A percentile compares a stretch with the other conserved stretches of the same genome.
These are phyloP conservation scores for Eledone cirrhosa DNA, from an alignment of 2,888 invertebrate species.

Conservation along the genomic window DNA sequence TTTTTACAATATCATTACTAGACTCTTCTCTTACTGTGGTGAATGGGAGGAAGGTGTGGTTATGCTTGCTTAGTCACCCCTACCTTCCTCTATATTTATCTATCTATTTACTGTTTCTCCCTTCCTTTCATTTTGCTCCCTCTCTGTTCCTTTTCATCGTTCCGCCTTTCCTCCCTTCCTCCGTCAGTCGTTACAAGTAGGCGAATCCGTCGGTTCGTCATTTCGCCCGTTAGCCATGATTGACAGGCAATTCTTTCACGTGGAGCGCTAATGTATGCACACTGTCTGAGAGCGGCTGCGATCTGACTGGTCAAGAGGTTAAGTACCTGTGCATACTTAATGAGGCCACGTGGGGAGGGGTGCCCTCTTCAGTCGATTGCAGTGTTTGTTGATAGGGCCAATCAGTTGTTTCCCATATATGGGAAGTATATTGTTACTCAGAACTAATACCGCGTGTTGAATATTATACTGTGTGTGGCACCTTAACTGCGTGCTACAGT, in stretches of 20 bases:
- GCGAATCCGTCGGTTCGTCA: conserved; percentile 16
- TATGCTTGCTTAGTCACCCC: neutral
- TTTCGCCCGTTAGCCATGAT: conserved; percentile 26
- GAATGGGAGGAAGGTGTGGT: too few species aligned
- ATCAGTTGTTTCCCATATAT: conserved; percentile 47
- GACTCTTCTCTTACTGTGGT: too few species aligned
- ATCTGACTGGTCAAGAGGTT: conserved; percentile 39
- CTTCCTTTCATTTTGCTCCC: neutral
- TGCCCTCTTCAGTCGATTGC: conserved; percentile 43
- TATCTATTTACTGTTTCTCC: neutral
- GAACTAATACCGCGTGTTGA: conserved; percentile 57
- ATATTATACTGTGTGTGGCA: conserved; percentile 55
- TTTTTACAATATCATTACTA: too few species aligned
- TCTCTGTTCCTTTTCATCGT: neutral
- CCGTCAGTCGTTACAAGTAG: neutral
- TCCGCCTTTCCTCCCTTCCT: conserved; percentile 11
- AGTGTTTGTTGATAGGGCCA: conserved; percentile 61
- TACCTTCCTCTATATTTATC: neutral
- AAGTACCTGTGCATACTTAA: conserved; percentile 47
- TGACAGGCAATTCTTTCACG: conserved; percentile 33
- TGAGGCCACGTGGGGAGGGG: conserved; percentile 58
- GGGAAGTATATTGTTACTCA: conserved; percentile 46
- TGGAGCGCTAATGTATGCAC: conserved; percentile 29
- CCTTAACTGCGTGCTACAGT: conserved; percentile 29
- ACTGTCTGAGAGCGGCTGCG: conserved; percentile 33